phyloP scores from a whole-genome alignment of 2,113 vertebrate genomes.

The Onychostruthus taczanowskii region DNA sequence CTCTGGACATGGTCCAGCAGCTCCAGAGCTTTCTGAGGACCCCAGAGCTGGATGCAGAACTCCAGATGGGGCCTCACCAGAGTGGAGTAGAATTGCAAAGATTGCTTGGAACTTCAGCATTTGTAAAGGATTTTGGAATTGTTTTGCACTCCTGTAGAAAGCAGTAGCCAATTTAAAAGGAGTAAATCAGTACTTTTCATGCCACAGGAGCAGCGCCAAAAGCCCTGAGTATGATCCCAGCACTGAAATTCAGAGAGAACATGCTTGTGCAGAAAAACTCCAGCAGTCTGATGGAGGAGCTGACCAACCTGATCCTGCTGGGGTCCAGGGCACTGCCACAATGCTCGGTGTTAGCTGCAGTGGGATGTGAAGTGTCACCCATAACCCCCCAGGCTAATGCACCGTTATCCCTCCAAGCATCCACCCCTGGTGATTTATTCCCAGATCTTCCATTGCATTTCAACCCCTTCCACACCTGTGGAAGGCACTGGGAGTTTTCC shows the following conservation, averaged over 20 bases:
- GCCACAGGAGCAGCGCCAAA: not conserved
- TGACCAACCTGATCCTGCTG: not conserved
- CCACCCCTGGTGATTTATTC: not conserved
- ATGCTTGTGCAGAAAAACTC: not conserved
- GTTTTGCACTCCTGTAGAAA: not conserved
- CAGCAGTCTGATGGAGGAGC: rapidly evolving
- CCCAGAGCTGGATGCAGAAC: not conserved
- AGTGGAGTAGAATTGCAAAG: not conserved
- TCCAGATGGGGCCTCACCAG: not conserved
- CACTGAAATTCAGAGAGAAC: not conserved
- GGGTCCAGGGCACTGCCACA: not conserved
- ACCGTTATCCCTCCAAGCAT: rapidly evolving
- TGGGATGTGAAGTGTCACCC: rapidly evolving
- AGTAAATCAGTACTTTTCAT: not conserved
- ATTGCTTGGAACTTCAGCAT: not conserved
- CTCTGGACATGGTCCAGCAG: not conserved
- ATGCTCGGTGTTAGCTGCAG: not conserved
- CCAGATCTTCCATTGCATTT: not conserved
- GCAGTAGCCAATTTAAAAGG: not conserved
- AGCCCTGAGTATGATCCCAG: not conserved
- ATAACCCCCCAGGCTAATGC: rapidly evolving
- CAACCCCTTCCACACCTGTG: not conserved
- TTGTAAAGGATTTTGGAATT: not conserved
- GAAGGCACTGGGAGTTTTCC: not conserved
- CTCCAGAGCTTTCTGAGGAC: not conserved